A percentile compares a stretch with the other conserved stretches of the same genome.
These are phyloP conservation scores for Knipowitschia caucasica DNA, from an alignment of 2,797 vertebrate species.

Conservation along the genomic window DNA sequence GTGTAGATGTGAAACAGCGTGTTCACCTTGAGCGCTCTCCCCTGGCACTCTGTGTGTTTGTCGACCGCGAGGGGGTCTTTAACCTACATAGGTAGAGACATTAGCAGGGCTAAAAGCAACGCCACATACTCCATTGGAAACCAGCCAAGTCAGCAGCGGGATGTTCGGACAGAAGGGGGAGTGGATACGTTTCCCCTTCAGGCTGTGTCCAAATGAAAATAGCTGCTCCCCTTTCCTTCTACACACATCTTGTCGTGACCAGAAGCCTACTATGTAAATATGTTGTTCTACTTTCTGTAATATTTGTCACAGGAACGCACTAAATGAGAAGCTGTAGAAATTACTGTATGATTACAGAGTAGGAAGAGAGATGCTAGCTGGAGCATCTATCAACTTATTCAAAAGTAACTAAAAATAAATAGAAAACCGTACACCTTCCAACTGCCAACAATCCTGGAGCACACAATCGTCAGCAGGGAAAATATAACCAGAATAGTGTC, in stretches of 20 bases:
- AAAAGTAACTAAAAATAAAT: too few relatives aligned
- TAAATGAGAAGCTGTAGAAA: too few relatives aligned
- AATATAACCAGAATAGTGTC: too few relatives aligned
- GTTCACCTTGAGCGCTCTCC: conserved; percentile 71
- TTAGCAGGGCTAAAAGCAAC: conserved; percentile 67
- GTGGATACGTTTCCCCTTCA: conserved; percentile 29
- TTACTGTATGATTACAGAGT: too few relatives aligned
- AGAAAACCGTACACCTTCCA: too few relatives aligned
- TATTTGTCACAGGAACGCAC: too few relatives aligned
- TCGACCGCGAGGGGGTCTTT: conserved; percentile 71
- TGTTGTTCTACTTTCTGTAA: background rate
- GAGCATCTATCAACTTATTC: too few relatives aligned
- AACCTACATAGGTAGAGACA: conserved; percentile 77
- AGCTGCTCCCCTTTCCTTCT: conserved; percentile 35
- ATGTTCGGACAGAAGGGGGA: conserved; percentile 48
- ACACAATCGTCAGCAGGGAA: too few relatives aligned
- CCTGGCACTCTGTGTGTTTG: conserved; percentile 58
- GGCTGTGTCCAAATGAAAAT: conserved; percentile 57
- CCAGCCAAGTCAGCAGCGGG: conserved; percentile 70
- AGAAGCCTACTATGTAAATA: conserved; percentile 19
- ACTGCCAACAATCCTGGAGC: too few relatives aligned
- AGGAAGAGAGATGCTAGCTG: too few relatives aligned
- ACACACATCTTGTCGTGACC: conserved; percentile 23
- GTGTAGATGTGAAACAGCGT: conserved; percentile 21
- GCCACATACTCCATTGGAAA: conserved; percentile 51